A percentile compares a stretch with the other conserved stretches of the same genome.
These are phyloP conservation scores for Argya squamiceps DNA, from an alignment of 2,797 vertebrate species.

Conservation along the genomic window DNA sequence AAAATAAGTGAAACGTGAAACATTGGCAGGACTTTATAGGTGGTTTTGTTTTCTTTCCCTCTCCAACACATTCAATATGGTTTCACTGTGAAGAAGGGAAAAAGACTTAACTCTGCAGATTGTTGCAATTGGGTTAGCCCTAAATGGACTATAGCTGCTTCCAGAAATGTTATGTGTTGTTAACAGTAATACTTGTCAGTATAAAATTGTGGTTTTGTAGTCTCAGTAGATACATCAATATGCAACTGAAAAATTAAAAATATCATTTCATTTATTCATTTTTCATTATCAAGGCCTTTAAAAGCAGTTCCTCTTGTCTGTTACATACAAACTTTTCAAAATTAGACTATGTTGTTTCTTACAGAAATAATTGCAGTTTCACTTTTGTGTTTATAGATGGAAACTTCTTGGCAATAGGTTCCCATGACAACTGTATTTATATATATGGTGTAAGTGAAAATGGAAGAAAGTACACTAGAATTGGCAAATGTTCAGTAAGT, in stretches of 20 bases:
- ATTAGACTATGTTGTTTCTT: not conserved
- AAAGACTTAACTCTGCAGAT: not conserved
- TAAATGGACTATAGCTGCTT: not conserved
- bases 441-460: constrained; percentile 93
- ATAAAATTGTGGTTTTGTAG: not conserved
- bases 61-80: not conserved
- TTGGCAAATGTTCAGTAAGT: constrained; percentile 97
- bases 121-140: not conserved
- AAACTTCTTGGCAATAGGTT: constrained; percentile 95
- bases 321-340: not conserved
- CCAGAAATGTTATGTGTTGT: not conserved
- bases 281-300: not conserved
- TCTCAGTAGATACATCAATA: not conserved
- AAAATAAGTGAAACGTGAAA: not conserved
- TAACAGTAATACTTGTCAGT: not conserved
- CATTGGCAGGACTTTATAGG: not conserved
- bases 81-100: not conserved
- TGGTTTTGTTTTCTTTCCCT: not conserved
- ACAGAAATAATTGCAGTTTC: not conserved
- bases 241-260: not conserved
- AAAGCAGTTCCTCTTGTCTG: not conserved
- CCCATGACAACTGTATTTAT: constrained; percentile 99
- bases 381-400: constrained; percentile 82
- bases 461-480: constrained; percentile 91
- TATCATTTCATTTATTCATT: not conserved